A percentile compares a stretch with the other conserved stretches of the same genome.
phyloP scores from a whole-genome alignment of 1,140 invertebrate species.

The Danaus plexippus region DNA sequence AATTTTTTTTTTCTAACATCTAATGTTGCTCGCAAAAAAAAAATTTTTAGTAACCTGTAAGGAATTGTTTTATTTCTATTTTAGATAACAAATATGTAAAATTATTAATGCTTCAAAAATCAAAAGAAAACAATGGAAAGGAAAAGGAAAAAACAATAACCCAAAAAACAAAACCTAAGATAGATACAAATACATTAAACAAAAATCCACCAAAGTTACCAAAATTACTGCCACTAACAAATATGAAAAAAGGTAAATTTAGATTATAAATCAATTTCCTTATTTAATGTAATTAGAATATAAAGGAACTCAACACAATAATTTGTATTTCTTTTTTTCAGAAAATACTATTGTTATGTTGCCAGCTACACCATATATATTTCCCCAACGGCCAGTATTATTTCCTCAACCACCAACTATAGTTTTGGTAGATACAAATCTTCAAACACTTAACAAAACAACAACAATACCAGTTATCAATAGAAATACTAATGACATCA shows the following conservation, averaged over 20 bases:
- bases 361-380: conserved; percentile 57
- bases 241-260: conserved; percentile 46
- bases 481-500: conserved; percentile 52
- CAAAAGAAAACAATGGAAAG: conserved; percentile 35
- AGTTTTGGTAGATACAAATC: conserved; percentile 53
- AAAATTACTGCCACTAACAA: conserved; percentile 43
- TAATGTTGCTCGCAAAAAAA: no score
- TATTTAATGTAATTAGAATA: conserved; percentile 6
- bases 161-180: conserved; percentile 21
- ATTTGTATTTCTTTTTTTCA: conserved; percentile 20
- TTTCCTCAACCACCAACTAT: conserved; percentile 58
- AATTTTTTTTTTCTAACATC: no score
- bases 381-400: conserved; percentile 56
- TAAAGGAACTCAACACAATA: background rate
- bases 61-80: conserved; percentile 22
- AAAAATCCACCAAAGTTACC: conserved; percentile 38
- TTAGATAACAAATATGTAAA: conserved; percentile 47
- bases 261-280: background rate
- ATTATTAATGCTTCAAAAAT: conserved; percentile 44
- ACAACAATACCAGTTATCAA: conserved; percentile 41
- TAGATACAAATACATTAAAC: conserved; percentile 16
- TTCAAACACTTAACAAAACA: conserved; percentile 48
- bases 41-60: no score
- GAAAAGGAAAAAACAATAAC: conserved; percentile 20
- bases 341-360: conserved; percentile 61